Evolutionary conservation across 1,140 invertebrate genomes (phyloP).

Genomic region (Dreissena rostriformis): DNA sequence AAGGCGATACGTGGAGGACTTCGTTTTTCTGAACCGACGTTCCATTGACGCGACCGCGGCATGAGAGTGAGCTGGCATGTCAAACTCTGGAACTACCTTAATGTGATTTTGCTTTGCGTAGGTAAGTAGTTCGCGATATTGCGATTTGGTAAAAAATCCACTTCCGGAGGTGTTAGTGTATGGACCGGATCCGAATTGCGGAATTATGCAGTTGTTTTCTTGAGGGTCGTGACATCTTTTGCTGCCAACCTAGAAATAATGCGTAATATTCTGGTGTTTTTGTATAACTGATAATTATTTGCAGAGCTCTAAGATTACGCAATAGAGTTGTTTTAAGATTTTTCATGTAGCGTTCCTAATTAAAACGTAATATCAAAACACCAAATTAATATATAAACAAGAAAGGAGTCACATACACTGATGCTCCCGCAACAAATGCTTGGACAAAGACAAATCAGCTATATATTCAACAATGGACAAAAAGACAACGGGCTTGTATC

Average conservation of each 20-base stretch:
- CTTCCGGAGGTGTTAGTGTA: constrained; percentile 62
- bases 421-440: too few species aligned
- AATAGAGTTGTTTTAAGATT: too few species aligned
- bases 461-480: too few species aligned
- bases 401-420: too few species aligned
- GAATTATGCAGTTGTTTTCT: constrained; percentile 70
- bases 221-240: constrained; percentile 71
- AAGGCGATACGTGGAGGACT: constrained; percentile 54
- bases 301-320: too few species aligned
- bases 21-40: constrained; percentile 36
- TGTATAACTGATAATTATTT: too few species aligned
- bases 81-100: constrained; percentile 68
- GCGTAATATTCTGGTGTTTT: neutral
- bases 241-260: constrained; percentile 67
- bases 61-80: constrained; percentile 68
- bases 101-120: constrained; percentile 61
- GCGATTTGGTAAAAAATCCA: constrained; percentile 61
- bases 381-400: too few species aligned
- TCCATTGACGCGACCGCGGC: constrained; percentile 66
- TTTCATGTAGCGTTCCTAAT: too few species aligned
- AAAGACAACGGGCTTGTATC: too few species aligned
- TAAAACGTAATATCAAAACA: too few species aligned
- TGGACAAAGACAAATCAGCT: too few species aligned
- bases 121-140: constrained; percentile 62
- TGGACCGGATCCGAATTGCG: constrained; percentile 75